These are phyloP conservation scores for Hoplostethus mediterraneus DNA, from an alignment of 2,797 vertebrate genomes.

Conservation along the genomic window DNA sequence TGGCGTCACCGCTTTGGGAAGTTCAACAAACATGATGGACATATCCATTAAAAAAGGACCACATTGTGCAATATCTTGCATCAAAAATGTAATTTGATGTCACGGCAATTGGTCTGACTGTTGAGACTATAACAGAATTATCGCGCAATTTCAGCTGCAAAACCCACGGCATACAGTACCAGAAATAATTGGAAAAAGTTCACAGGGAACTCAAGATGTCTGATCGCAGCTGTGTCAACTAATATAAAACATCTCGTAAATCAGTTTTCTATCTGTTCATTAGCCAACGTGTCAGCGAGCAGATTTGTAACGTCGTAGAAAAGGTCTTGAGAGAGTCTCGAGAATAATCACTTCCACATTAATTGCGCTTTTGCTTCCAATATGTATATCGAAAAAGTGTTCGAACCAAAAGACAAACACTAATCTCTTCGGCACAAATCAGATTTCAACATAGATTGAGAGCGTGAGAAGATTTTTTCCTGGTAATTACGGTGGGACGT, in stretches of 20 bases:
- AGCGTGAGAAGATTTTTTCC: conserved; percentile 38
- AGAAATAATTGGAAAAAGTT: conserved; percentile 79
- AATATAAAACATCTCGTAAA: conserved; percentile 70
- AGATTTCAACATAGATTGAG: conserved; percentile 45
- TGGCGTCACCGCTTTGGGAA: conserved; percentile 52
- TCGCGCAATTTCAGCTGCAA: conserved; percentile 58
- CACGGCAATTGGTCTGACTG: conserved; percentile 64
- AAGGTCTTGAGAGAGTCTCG: conserved; percentile 41
- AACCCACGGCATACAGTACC: conserved; percentile 52
- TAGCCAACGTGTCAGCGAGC: conserved; percentile 67
- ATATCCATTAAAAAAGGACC: conserved; percentile 77
- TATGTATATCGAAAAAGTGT: conserved; percentile 32
- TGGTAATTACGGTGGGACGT: conserved; percentile 52
- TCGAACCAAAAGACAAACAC: conserved; percentile 48
- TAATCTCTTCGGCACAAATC: conserved; percentile 39
- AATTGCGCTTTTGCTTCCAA: conserved; percentile 59
- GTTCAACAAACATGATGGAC: conserved; percentile 78
- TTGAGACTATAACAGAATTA: conserved; percentile 64
- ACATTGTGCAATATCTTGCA: conserved; percentile 67
- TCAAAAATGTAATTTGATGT: conserved; percentile 74
- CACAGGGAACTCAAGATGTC: conserved; percentile 68
- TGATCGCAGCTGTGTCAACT: conserved; percentile 76
- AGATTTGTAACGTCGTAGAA: conserved; percentile 66
- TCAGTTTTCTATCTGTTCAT: conserved; percentile 67
- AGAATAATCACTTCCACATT: conserved; percentile 61